Evolutionary conservation across 2,888 invertebrate species (phyloP).

Genomic region (Drosophila atroscutellata): DNA sequence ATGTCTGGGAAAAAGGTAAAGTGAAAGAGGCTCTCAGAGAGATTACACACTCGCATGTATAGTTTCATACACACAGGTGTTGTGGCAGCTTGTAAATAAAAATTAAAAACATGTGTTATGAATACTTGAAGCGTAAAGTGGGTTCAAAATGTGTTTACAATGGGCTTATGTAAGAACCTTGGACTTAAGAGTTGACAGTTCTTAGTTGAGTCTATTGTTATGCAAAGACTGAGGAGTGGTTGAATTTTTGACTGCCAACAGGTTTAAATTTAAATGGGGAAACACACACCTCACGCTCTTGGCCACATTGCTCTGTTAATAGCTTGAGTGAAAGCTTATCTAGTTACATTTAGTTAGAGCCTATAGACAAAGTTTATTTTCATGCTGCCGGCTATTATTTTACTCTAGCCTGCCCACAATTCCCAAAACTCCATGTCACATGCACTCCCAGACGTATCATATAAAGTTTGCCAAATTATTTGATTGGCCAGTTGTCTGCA

Average conservation of each 20-base stretch:
- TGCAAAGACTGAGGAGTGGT: background rate
- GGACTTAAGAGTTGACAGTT: background rate
- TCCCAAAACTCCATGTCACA: no score
- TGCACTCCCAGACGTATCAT: background rate
- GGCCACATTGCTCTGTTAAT: background rate
- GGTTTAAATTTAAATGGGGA: background rate
- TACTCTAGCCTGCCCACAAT: background rate
- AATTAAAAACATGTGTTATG: constrained; percentile 13
- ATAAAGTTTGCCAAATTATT: constrained; percentile 23
- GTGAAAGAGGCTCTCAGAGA: constrained; percentile 20
- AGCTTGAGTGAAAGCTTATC: background rate
- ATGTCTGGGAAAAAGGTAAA: constrained; percentile 9
- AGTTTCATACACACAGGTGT: background rate
- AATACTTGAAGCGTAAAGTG: constrained; percentile 6
- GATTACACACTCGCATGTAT: constrained; percentile 21
- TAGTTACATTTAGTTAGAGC: background rate
- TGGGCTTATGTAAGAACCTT: background rate
- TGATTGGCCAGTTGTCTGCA: constrained; percentile 37
- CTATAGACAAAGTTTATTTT: background rate
- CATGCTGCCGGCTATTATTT: background rate
- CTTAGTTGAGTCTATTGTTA: background rate
- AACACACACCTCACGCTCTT: background rate
- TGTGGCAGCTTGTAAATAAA: background rate
- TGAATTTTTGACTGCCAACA: background rate
- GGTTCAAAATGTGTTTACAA: background rate